Evolutionary conservation across 2,113 vertebrate species (phyloP), one percentile per base, ranked within the genome.

Genomic region (Takifugu bimaculatus): DNA sequence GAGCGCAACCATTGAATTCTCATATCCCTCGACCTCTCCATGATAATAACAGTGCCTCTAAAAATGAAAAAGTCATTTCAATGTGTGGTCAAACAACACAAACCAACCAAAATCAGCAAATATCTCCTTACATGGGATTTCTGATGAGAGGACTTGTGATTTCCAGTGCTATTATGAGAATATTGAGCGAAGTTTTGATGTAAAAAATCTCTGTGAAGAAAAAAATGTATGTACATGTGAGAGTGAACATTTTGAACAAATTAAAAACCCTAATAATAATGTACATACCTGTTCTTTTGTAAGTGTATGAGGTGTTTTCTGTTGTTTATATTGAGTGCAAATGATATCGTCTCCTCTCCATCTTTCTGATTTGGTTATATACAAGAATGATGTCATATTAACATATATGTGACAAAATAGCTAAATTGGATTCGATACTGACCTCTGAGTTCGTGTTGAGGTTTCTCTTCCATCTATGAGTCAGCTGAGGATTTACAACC

Each of bases 21-120:
- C 72, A 54, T 83, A 77, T n/a, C 88, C 90, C 13, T 89, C 89
- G 35, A 91, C 88, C 2, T 82, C 54, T 12, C 91, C 91, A 0
- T 88, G 86, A 58, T 90, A 92, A 62, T 91, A 86, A 51, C 91
- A 92, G 14, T 79, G 57, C 26, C 69, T 75, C 90, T 92, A 39
- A 70, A 20, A 3, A 42, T 2, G 15, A 4, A 2, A 32, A 35
- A 4, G 4, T 20, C 48, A 52, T 13, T 48, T 13, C 5, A 39
- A 35, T n/a, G 11, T 47, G 29, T 13, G 1, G 11, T 70, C 1
- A 75, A 58, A 51, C 2, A 1, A 75, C 4, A 0, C 3, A 12
- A 12, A n/a, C 10, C 32, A 12, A 57, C 4, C n/a, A 7, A 5
- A 49, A n/a, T 5, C 0, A 10, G 1, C 0, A 25, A 50, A 4